phyloP scores from a whole-genome alignment of 2,888 invertebrate genomes.

The Shargacucullia verbasci region DNA sequence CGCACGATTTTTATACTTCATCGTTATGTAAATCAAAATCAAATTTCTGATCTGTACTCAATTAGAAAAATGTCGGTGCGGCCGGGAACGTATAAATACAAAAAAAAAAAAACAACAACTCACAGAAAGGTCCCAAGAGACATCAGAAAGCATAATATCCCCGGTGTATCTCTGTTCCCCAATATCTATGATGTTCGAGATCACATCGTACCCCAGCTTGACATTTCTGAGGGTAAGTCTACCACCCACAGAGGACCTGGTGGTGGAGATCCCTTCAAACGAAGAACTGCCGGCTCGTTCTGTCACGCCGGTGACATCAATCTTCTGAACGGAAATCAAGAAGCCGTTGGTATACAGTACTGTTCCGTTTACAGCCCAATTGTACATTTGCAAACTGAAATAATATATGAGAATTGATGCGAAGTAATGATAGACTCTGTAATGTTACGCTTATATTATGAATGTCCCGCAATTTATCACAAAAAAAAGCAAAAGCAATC shows the following conservation, averaged over 20 bases:
- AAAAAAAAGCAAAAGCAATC: too few relatives aligned
- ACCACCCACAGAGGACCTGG: conserved; percentile 53
- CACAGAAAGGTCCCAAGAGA: conserved; percentile 4
- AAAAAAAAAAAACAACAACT: conserved; percentile 10
- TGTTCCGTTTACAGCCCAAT: conserved; percentile 66
- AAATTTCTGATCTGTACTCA: too few relatives aligned
- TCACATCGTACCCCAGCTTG: conserved; percentile 71
- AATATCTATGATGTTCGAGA: conserved; percentile 55
- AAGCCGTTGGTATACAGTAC: conserved; percentile 74
- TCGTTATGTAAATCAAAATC: too few relatives aligned
- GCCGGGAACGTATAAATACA: too few relatives aligned
- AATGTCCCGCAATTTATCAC: too few relatives aligned
- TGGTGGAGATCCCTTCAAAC: conserved; percentile 36
- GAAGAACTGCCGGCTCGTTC: conserved; percentile 21
- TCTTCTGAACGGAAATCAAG: conserved; percentile 69
- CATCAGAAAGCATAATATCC: conserved; percentile 49
- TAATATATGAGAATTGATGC: background rate
- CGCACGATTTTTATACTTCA: too few relatives aligned
- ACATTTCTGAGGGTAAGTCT: conserved; percentile 60
- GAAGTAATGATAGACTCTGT: too few relatives aligned
- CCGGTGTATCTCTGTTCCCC: conserved; percentile 64
- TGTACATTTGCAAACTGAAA: conserved; percentile 68
- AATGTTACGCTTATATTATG: too few relatives aligned
- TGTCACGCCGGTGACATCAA: conserved; percentile 59
- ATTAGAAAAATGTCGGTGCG: too few relatives aligned